Evolutionary conservation across 2,113 vertebrate genomes (phyloP).

Genomic region (Aphyosemion australe): DNA sequence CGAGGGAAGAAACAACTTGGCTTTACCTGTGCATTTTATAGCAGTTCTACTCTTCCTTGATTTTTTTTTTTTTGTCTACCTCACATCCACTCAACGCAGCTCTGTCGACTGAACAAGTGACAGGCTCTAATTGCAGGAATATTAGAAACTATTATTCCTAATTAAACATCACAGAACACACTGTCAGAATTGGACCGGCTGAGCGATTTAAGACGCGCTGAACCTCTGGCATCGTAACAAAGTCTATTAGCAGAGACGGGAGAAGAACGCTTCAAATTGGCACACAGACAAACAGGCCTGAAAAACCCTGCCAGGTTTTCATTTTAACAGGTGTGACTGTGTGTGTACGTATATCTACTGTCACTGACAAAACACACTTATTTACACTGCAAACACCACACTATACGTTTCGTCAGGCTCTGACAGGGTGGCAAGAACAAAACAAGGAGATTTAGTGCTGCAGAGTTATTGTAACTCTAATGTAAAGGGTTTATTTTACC

Average conservation of each 20-base stretch:
- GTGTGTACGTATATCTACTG: conserved; percentile 9
- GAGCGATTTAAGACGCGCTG: conserved; percentile 71
- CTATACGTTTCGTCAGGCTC: no score
- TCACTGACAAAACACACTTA: conserved; percentile 7
- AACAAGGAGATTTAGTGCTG: neutral
- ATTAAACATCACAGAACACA: conserved; percentile 80
- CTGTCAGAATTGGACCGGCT: conserved; percentile 70
- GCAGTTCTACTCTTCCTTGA: conserved; percentile 11
- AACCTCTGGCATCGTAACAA: conserved; percentile 78
- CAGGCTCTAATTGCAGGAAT: conserved; percentile 71
- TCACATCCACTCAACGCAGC: conserved; percentile 46
- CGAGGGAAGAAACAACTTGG: conserved; percentile 51
- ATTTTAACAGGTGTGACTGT: conserved; percentile 58
- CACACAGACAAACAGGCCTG: conserved; percentile 47
- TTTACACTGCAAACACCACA: neutral
- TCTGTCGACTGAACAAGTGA: conserved; percentile 58
- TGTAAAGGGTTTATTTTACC: no score
- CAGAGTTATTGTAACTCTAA: neutral
- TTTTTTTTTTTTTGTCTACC: neutral
- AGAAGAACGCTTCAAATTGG: conserved; percentile 68
- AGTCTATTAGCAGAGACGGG: conserved; percentile 72
- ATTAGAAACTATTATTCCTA: conserved; percentile 81
- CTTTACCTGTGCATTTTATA: conserved; percentile 55
- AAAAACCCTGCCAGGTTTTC: conserved; percentile 65
- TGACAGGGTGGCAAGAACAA: no score